Conservation (phyloP, 2,797 vertebrate genomes). For the Paramormyrops hopkinsi region DNA sequence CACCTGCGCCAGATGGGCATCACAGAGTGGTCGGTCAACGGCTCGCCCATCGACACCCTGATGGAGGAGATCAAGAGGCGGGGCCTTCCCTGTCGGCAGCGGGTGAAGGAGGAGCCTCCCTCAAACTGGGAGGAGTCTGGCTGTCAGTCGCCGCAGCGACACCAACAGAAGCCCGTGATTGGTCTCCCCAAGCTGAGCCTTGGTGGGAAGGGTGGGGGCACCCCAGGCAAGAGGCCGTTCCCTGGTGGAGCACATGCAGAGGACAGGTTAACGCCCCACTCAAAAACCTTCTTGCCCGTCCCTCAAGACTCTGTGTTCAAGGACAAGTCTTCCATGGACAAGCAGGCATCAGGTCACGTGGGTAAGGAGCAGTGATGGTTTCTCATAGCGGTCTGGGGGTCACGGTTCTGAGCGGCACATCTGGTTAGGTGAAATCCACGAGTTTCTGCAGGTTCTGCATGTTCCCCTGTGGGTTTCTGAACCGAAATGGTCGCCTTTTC, state of each 20-base stretch:
- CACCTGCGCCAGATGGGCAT: constrained; percentile 76
- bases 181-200: constrained; percentile 51
- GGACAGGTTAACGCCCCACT: constrained; percentile 38
- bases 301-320: constrained; percentile 80
- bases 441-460: neutral
- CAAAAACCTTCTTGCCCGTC: constrained; percentile 65
- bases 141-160: constrained; percentile 51
- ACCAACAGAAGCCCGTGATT: constrained; percentile 54
- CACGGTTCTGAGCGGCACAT: neutral
- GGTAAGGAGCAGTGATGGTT: constrained; percentile 58
- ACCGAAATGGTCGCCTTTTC: neutral
- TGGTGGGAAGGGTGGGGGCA: constrained; percentile 51
- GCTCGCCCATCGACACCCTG: constrained; percentile 69
- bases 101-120: constrained; percentile 73
- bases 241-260: constrained; percentile 57
- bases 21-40: constrained; percentile 75
- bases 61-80: constrained; percentile 79
- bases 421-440: neutral
- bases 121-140: constrained; percentile 60
- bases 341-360: constrained; percentile 60
- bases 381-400: neutral
- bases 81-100: constrained; percentile 51
- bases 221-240: constrained; percentile 64
- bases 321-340: constrained; percentile 75
- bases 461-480: constrained; percentile 14